A percentile compares a stretch with the other conserved stretches of the same genome.
These are phyloP conservation scores for Nettapus auritus DNA, from an alignment of 2,113 vertebrate species.

Conservation along the genomic window DNA sequence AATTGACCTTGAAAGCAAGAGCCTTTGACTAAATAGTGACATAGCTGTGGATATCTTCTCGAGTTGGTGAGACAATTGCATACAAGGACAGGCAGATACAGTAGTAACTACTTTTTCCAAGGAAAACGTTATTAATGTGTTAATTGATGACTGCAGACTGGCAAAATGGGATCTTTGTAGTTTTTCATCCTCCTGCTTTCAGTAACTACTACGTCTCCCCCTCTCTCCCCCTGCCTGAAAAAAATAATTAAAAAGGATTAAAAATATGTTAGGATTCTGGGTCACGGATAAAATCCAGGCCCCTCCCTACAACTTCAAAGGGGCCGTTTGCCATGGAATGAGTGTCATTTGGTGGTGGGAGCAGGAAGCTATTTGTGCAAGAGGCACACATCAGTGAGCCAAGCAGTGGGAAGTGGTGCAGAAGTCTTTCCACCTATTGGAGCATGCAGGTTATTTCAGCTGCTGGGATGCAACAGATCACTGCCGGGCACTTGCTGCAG, in stretches of 20 bases:
- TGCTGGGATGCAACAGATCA: not conserved
- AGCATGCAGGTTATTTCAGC: not conserved
- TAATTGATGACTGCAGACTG: not conserved
- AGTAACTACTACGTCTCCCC: not conserved
- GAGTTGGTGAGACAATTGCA: not conserved
- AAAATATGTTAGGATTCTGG: constrained; percentile 1
- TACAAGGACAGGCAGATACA: not conserved
- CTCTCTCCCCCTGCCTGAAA: fast-evolving
- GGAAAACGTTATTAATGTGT: not conserved
- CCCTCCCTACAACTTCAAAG: constrained; percentile 12
- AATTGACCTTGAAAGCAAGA: constrained; percentile 27
- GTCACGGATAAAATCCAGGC: constrained; percentile 13
- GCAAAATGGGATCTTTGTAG: not conserved
- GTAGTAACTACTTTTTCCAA: not conserved
- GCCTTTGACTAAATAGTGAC: not conserved
- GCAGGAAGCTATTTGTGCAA: constrained; percentile 31
- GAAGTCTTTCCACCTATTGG: not conserved
- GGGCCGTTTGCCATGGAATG: constrained; percentile 18
- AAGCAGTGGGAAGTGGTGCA: not conserved
- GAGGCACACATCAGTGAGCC: not conserved
- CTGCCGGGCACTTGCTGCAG: not conserved
- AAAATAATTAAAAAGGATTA: not conserved
- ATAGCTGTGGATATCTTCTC: not conserved
- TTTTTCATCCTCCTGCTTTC: not conserved
- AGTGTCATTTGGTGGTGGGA: constrained; percentile 47